phyloP scores from a whole-genome alignment of 37 sponge, comb jelly and placozoan genomes.

The Bolinopsis microptera region DNA sequence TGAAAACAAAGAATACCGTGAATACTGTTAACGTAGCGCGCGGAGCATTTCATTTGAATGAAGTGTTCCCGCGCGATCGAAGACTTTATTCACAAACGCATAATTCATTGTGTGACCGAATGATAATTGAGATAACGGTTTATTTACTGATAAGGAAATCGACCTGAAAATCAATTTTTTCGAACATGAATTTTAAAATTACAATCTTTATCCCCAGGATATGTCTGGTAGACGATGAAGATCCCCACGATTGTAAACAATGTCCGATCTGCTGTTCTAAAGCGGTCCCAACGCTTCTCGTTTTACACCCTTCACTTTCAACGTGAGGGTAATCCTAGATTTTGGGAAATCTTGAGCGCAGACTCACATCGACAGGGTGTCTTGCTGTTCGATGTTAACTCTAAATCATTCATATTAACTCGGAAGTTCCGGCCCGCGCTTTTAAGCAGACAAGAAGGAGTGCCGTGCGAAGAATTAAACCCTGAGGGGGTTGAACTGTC shows the following conservation, averaged over 20 bases:
- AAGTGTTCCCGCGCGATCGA: neutral
- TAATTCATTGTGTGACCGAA: neutral
- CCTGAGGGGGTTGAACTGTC: neutral
- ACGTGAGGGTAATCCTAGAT: neutral
- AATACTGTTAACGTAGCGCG: slow-evolving; percentile 9
- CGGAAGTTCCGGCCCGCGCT: slow-evolving; percentile 22
- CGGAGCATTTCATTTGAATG: neutral
- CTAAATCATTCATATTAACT: neutral
- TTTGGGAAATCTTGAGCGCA: neutral
- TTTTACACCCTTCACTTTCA: slow-evolving; percentile 10
- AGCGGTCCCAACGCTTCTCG: neutral
- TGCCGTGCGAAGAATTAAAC: neutral
- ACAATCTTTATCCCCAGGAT: neutral
- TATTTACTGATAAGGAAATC: neutral
- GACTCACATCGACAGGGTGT: neutral
- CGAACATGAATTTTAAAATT: no score
- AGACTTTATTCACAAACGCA: neutral
- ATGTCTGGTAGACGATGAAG: slow-evolving; percentile 12
- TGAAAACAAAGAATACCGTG: slow-evolving; percentile 30
- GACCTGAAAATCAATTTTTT: no score
- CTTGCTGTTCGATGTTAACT: neutral
- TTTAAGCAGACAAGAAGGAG: neutral
- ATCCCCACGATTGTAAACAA: neutral
- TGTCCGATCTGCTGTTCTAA: neutral
- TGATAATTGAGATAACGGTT: slow-evolving; percentile 37